Percentiles rank a stretch among this genome's conserved stretches.
Conservation (phyloP, 1,140 invertebrate genomes). For the Trichonephila clavata region DNA sequence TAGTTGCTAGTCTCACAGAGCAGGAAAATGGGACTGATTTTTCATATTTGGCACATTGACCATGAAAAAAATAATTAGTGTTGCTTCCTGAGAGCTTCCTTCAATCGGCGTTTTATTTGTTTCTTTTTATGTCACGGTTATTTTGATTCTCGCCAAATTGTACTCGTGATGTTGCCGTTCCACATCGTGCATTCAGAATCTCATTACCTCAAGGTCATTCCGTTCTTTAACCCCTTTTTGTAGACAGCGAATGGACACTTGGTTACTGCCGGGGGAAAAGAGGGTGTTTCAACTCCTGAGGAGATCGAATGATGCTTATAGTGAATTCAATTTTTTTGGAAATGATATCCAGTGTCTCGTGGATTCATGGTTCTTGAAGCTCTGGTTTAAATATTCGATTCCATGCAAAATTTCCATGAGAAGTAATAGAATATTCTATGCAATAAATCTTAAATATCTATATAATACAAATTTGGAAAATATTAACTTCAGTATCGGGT, state of each 20-base stretch:
- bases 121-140: conserved; percentile 63
- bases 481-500: no score
- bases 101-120: background rate
- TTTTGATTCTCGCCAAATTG: conserved; percentile 69
- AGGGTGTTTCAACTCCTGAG: background rate
- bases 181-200: conserved; percentile 55
- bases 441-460: no score
- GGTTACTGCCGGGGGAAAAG: background rate
- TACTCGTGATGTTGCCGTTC: conserved; percentile 68
- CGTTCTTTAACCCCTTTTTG: conserved; percentile 59
- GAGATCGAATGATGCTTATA: no score
- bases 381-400: background rate
- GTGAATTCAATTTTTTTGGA: no score
- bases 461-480: no score
- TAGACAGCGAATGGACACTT: conserved; percentile 5
- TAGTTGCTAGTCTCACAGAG: background rate
- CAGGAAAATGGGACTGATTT: background rate
- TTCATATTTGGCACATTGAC: conserved; percentile 74
- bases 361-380: no score
- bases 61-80: conserved; percentile 68
- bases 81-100: conserved; percentile 37
- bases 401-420: no score
- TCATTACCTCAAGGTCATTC: conserved; percentile 64
- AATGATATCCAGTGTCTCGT: no score
- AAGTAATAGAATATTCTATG: no score